Conservation (phyloP, 2,113 vertebrate genomes). For the Neoarius graeffei region DNA sequence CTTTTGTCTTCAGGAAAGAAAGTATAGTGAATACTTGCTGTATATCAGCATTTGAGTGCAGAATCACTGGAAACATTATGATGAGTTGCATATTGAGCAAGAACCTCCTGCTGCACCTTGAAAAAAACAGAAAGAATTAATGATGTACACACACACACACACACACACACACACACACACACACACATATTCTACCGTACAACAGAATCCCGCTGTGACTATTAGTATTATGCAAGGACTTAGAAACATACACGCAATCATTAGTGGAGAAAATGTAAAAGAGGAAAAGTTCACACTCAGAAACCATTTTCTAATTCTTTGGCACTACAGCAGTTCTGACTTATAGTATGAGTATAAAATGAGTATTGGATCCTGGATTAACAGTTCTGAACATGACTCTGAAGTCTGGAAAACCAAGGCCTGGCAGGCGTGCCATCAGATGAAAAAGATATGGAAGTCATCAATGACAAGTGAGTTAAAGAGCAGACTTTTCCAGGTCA, state of each 20-base stretch:
- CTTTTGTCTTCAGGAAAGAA: not conserved
- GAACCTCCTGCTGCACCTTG: not conserved
- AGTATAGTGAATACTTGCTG: constrained; percentile 20
- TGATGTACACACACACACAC: not conserved
- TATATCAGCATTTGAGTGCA: constrained; percentile 4
- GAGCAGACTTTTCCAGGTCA: too few relatives aligned
- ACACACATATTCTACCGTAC: not conserved
- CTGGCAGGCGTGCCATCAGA: too few relatives aligned
- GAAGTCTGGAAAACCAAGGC: too few relatives aligned
- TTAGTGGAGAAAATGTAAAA: constrained; percentile 1
- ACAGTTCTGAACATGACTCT: too few relatives aligned
- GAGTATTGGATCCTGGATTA: too few relatives aligned
- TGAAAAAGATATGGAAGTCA: too few relatives aligned
- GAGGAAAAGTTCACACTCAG: not conserved
- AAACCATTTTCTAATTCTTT: not conserved
- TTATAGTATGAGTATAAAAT: not conserved
- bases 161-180: not conserved
- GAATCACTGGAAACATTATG: not conserved
- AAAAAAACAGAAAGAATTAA: not conserved
- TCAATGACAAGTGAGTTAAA: too few relatives aligned
- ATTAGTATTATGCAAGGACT: constrained; percentile 27
- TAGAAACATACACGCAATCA: constrained; percentile 37
- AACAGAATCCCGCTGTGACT: not conserved
- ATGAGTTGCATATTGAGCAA: not conserved
- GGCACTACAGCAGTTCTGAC: not conserved